These are phyloP conservation scores for Drosophila suzukii DNA, from an alignment of 1,140 invertebrate genomes.

Conservation along the genomic window DNA sequence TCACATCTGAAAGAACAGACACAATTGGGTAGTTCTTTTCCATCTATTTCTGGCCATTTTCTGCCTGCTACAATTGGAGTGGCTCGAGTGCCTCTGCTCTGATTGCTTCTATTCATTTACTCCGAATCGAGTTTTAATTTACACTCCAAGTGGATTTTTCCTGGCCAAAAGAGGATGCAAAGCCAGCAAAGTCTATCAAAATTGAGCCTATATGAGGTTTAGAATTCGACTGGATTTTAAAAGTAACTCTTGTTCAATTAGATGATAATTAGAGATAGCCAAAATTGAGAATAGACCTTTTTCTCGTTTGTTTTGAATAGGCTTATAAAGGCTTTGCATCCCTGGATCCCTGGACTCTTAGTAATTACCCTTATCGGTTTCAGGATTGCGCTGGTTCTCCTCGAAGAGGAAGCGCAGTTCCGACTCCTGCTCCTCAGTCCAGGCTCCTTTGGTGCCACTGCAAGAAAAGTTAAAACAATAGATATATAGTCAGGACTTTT, in stretches of 20 bases:
- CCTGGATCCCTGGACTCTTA: conserved; percentile 7
- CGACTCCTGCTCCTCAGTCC: conserved; percentile 94
- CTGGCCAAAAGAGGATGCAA: conserved; percentile 15
- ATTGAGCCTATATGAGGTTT: background rate
- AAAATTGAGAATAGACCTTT: background rate
- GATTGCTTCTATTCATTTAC: conserved; percentile 77
- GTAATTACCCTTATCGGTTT: conserved; percentile 86
- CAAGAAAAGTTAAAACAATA: conserved; percentile 28
- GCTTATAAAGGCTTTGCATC: background rate
- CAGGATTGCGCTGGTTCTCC: conserved; percentile 91
- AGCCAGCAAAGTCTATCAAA: background rate
- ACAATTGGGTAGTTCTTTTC: conserved; percentile 65
- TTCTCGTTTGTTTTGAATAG: background rate
- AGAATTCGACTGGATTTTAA: background rate
- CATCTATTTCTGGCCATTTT: conserved; percentile 2
- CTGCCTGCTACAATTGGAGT: conserved; percentile 4
- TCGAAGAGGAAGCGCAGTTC: conserved; percentile 92
- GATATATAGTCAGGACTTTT: background rate
- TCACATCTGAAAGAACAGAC: conserved; percentile 87
- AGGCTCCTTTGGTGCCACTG: conserved; percentile 85
- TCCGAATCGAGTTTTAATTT: conserved; percentile 69
- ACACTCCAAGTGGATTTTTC: conserved; percentile 21
- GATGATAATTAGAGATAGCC: background rate
- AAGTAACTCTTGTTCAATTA: background rate
- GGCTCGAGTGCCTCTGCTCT: conserved; percentile 17